Evolutionary conservation across 2,113 vertebrate species (phyloP).

Genomic region (Mohoua ochrocephala): DNA sequence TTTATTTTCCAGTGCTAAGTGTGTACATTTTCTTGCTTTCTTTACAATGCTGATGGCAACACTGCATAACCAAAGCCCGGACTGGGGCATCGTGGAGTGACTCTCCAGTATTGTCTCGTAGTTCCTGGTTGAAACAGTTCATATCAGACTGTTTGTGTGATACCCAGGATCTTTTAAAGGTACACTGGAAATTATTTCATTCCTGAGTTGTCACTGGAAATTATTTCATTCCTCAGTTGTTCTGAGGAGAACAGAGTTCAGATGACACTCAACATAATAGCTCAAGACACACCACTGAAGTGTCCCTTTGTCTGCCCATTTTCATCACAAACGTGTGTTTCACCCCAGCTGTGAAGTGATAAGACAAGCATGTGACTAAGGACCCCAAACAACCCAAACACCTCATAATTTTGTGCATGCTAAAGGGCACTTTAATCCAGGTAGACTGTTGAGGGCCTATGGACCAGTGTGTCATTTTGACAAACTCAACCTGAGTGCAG

Average conservation of each 20-base stretch:
- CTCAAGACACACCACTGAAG: background rate
- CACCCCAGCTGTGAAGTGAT: background rate
- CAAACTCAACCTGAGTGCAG: background rate
- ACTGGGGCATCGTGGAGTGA: background rate
- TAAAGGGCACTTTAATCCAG: background rate
- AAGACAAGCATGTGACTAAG: background rate
- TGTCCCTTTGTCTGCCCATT: background rate
- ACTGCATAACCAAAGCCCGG: background rate
- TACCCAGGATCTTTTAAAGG: background rate
- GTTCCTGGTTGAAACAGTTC: background rate
- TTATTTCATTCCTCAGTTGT: background rate
- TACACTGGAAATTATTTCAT: background rate
- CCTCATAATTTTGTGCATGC: background rate
- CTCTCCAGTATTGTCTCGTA: background rate
- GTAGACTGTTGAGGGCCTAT: background rate
- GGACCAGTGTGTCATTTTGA: too few species aligned
- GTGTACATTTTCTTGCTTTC: background rate
- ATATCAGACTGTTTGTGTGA: background rate
- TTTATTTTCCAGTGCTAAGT: background rate
- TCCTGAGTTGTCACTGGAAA: background rate
- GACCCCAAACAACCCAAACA: background rate
- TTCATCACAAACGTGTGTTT: background rate
- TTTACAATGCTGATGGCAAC: background rate
- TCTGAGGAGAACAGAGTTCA: background rate
- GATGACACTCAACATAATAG: background rate